These are phyloP conservation scores for Phrynocephalus vlangalii DNA, from an alignment of 2,797 vertebrate genomes.

Conservation along the genomic window DNA sequence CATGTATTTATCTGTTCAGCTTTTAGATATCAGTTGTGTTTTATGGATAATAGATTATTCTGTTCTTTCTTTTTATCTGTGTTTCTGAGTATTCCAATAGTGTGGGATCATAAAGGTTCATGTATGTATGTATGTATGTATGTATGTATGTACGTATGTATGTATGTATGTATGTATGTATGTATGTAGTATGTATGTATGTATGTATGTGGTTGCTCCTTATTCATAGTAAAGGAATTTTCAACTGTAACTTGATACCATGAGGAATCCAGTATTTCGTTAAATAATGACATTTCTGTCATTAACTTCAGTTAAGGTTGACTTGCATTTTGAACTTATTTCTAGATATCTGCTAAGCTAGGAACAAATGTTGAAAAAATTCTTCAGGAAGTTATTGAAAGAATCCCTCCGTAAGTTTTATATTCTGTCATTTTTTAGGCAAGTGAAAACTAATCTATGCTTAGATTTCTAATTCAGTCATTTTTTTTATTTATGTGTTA, in stretches of 20 bases:
- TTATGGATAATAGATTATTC: not conserved
- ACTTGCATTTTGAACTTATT: slow-evolving; percentile 40
- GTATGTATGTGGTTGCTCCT: not conserved
- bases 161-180: no score
- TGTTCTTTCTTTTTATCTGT: not conserved
- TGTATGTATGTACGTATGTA: no score
- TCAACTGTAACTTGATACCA: not conserved
- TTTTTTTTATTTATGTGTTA: not conserved
- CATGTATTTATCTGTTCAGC: no score
- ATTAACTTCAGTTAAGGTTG: not conserved
- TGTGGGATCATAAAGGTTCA: not conserved
- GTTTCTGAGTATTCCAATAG: not conserved
- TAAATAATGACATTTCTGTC: no score
- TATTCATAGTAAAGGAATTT: not conserved
- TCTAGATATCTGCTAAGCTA: slow-evolving; percentile 94
- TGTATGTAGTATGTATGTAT: not conserved
- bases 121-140: no score
- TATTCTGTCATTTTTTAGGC: slow-evolving; percentile 22
- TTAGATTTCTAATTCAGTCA: not conserved
- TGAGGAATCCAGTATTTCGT: not conserved
- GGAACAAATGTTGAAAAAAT: slow-evolving; percentile 92
- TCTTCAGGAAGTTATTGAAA: slow-evolving; percentile 87
- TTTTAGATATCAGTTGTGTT: not conserved
- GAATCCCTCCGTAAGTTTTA: slow-evolving; percentile 90
- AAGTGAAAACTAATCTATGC: not conserved